These are phyloP conservation scores for Aradophagus sp. DNA, from an alignment of 1,140 invertebrate species.

Conservation along the genomic window DNA sequence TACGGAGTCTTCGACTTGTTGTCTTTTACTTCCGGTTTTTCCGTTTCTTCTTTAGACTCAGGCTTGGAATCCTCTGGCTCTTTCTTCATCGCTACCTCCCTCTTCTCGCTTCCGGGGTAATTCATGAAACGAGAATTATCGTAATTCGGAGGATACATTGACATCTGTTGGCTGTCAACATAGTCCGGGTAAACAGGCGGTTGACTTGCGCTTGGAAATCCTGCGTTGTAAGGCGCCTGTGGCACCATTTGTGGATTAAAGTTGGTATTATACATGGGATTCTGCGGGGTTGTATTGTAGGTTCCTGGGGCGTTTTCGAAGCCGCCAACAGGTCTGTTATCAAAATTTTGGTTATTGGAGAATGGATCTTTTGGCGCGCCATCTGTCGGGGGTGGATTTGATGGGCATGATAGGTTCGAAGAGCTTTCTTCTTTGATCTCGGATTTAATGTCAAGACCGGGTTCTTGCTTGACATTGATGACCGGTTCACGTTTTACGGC, in stretches of 20 bases:
- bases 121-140: conserved; percentile 49
- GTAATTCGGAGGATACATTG: conserved; percentile 48
- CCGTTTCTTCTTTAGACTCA: conserved; percentile 72
- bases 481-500: conserved; percentile 34
- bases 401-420: conserved; percentile 60
- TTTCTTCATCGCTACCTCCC: conserved; percentile 59
- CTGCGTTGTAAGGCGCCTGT: not conserved
- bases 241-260: conserved; percentile 3
- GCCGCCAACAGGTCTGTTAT: conserved; percentile 25
- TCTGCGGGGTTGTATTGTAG: conserved; percentile 12
- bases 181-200: conserved; percentile 6
- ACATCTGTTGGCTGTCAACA: conserved; percentile 24
- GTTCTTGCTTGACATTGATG: conserved; percentile 57
- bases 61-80: conserved; percentile 63
- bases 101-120: conserved; percentile 60
- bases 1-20: conserved; percentile 66
- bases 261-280: conserved; percentile 56
- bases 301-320: too few relatives aligned
- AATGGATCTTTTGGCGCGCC: conserved; percentile 24
- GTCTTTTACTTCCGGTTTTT: conserved; percentile 69
- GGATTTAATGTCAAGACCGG: conserved; percentile 52
- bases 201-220: not conserved
- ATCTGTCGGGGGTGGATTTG: conserved; percentile 53
- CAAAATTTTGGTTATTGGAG: conserved; percentile 44
- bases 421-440: conserved; percentile 68